Evolutionary conservation across 2,888 invertebrate species (phyloP), one percentile per base, ranked within the genome.

Genomic region (Caenorhabditis virilis): DNA sequence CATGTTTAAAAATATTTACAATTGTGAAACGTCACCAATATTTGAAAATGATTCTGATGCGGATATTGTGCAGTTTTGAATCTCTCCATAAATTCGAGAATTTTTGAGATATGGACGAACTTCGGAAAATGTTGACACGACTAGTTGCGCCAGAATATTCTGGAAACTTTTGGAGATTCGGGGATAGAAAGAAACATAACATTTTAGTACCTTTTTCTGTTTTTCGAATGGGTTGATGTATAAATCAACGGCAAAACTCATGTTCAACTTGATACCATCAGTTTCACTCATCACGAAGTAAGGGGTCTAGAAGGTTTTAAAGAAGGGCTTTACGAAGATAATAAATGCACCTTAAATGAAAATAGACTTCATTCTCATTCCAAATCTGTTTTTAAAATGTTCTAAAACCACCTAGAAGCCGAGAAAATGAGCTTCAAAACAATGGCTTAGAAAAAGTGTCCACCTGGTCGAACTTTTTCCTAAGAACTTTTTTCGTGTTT

Each of bases 1-100:
- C 4, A 15, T 13, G 16, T 35, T 7, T 4, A 9, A 27, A 47
- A 20, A 42, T n/a, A 43, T 57, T 67, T 38, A 73, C 75, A 50
- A 41, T 42, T 47, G 15, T 18, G 72, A 75, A 9, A 78, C 59
- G 36, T 77, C 52, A 18, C 77, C 78, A 49, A 78, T 75, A 26
- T 60, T 67, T 7, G 77, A 77, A 25, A 72, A 78, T 9, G 71
- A 59, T 48, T 76, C 67, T 25, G 38, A 23, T 0, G 69, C 57
- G 4, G 27, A 46, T 16, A 73, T 53, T 0, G 69, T 64, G 15
- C 68, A 71, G 27, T 65, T 65, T 16, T 61, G 61, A 25, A 80
- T 43, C 20, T 54, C 51, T 9, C 76, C 79, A 23, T 64, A 51
- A 5, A 79, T 39, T 18, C 58, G 56, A 13, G 50, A 55, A 22